phyloP scores from a whole-genome alignment of 1,140 invertebrate genomes.

The Halictus rubicundus region DNA sequence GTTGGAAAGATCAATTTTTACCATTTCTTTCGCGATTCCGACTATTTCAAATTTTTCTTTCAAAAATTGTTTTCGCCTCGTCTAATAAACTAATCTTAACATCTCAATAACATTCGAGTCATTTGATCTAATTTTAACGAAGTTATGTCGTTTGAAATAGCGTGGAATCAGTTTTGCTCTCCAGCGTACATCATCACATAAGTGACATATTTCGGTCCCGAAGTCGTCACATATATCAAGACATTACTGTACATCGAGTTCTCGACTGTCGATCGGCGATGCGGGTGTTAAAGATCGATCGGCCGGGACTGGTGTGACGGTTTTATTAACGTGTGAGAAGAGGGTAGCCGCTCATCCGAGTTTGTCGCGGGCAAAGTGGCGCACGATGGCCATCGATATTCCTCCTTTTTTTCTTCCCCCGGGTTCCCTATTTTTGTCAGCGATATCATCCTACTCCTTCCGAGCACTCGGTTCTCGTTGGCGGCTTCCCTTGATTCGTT shows the following conservation, averaged over 20 bases:
- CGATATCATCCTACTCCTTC: conserved; percentile 11
- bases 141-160: no score
- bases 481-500: not conserved
- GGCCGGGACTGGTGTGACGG: not conserved
- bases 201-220: no score
- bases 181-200: no score
- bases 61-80: no score
- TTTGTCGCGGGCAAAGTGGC: not conserved
- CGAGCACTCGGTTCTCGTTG: not conserved
- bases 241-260: not conserved
- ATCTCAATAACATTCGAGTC: no score
- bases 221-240: no score
- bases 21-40: no score
- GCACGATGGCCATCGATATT: not conserved
- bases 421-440: conserved; percentile 8
- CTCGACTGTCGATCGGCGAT: not conserved
- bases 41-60: no score
- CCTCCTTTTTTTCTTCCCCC: conserved; percentile 18
- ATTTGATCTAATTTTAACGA: no score
- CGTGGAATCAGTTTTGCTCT: no score
- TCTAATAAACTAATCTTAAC: no score
- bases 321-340: not conserved
- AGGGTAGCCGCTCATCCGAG: not conserved
- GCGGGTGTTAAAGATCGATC: not conserved
- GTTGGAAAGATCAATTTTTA: no score